Conservation (phyloP, 2,113 vertebrate species). For the Oreotrochilus melanogaster region DNA sequence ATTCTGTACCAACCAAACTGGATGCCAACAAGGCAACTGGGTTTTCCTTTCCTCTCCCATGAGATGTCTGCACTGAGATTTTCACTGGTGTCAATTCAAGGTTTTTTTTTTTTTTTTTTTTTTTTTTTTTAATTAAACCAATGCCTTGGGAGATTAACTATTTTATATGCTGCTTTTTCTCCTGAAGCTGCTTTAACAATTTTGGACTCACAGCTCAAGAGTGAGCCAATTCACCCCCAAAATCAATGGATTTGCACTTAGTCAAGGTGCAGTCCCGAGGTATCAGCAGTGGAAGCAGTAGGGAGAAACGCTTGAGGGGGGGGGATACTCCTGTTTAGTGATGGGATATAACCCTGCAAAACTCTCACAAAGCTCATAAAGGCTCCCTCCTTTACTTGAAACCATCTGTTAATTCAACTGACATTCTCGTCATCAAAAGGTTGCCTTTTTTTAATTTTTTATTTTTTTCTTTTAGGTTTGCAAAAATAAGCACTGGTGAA, state of each 20-base stretch:
- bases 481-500: constrained; percentile 37
- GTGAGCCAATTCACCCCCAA: neutral
- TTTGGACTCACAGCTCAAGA: neutral
- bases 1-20: rapidly evolving
- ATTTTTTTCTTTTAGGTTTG: neutral
- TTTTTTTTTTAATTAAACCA: neutral
- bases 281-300: neutral
- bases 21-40: neutral
- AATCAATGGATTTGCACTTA: neutral
- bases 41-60: neutral
- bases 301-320: neutral
- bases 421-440: neutral
- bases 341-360: neutral
- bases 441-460: neutral
- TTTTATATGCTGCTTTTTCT: neutral
- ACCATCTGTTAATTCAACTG: neutral
- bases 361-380: neutral
- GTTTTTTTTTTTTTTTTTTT: neutral
- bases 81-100: neutral
- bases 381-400: neutral
- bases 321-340: neutral
- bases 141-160: neutral
- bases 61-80: neutral
- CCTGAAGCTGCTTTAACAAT: neutral
- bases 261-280: rapidly evolving